phyloP scores from a whole-genome alignment of 2,888 invertebrate species.

The Zaprionus lineosus region DNA sequence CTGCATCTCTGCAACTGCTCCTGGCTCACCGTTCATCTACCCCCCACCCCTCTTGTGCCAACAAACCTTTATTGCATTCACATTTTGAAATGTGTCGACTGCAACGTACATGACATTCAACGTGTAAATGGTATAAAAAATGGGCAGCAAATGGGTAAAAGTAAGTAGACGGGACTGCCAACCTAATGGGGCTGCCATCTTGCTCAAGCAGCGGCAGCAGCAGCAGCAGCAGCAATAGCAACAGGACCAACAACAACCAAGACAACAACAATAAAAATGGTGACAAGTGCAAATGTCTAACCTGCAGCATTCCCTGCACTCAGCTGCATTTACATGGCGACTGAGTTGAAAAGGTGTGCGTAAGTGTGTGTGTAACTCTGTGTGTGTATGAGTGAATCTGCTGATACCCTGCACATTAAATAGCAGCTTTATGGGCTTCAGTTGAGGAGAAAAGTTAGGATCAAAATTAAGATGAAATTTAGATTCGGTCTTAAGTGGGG shows the following conservation, averaged over 20 bases:
- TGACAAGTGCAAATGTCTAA: slow-evolving; percentile 61
- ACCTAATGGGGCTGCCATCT: slow-evolving; percentile 40
- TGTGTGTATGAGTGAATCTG: slow-evolving; percentile 6
- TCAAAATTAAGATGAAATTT: no score
- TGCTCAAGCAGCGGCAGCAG: slow-evolving; percentile 17
- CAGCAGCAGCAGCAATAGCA: slow-evolving; percentile 5
- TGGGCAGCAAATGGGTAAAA: slow-evolving; percentile 19
- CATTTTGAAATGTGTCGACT: slow-evolving; percentile 46
- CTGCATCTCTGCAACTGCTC: no score
- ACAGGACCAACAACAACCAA: no score
- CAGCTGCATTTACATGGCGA: slow-evolving; percentile 44
- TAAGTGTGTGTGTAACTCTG: not conserved
- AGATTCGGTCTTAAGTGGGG: no score
- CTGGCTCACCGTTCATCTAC: no score
- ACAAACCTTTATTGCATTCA: not conserved
- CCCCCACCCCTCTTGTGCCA: not conserved
- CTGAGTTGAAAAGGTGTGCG: slow-evolving; percentile 27
- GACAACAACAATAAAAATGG: slow-evolving; percentile 35
- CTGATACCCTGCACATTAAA: slow-evolving; percentile 26
- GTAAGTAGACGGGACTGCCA: slow-evolving; percentile 1
- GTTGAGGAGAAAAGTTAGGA: no score
- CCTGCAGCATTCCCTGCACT: slow-evolving; percentile 44
- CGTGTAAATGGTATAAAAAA: slow-evolving; percentile 69
- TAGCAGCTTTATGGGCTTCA: no score
- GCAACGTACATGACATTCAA: slow-evolving; percentile 41